Base-by-base conservation (phyloP, 2,113 vertebrate genomes). In the Butorides virescens region DNA sequence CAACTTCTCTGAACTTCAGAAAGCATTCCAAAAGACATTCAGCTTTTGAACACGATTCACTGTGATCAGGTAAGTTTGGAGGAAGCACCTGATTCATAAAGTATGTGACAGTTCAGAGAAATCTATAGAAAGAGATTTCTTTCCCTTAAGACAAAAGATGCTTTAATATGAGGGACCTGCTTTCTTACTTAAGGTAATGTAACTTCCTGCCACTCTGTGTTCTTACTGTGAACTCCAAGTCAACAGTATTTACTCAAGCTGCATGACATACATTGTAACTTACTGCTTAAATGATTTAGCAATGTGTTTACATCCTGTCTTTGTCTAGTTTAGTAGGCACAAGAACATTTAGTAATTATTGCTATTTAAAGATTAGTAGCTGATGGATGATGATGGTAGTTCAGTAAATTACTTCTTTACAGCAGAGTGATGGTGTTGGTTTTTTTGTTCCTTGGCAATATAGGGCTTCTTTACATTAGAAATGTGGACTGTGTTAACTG, bases 301-400 rank as follows among this genome's bases (percentile, higher is more conserved):
- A 84, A 59, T 66, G 49, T 71, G 53, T 85, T 96, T 90, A 76
- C 85, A 90, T 73, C 34, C 53, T 74, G 36, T 59, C 47, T 90
- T 63, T 93, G 58, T 79, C 75, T 71, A 75, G 39, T 86, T 93
- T 88, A 92, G 66, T 39, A 91, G 55, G 26, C 36, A 75, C 63
- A 77, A 92, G 61, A 83, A 80, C 72, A 93, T 84, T 78, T 61
- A 72, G 62, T 61, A 87, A 84, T 89, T 93, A 85, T 78, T 96
- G 61, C 25, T 93, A 70, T 65, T 92, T 97, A 87, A 88, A 92
- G 83, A 90, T 83, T 76, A 92, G 63, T 53, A 50, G 80, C 52
- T 92, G 88, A 96, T 78, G 76, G 73, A 92, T 89, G 81, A 73
- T 93, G 75, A 91, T 29, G 46, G 27, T n/a, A 87, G 85, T 94